Percentiles rank a stretch among this genome's conserved stretches.
Conservation (phyloP, 2,113 vertebrate genomes). For the Jaculus jaculus region DNA sequence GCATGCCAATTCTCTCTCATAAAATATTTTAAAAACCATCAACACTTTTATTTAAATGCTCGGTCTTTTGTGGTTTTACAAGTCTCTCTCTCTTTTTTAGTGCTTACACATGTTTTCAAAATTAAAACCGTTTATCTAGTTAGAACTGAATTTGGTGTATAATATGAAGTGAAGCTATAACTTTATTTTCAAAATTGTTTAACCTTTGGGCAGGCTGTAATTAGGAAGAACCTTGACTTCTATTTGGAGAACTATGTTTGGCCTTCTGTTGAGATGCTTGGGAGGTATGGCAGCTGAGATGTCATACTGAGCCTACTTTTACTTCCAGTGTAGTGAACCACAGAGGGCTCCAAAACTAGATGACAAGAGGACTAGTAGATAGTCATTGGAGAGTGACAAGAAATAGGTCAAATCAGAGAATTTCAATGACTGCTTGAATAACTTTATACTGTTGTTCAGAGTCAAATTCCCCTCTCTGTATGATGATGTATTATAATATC, state of each 20-base stretch:
- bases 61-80: slow-evolving; percentile 12
- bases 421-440: not conserved
- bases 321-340: not conserved
- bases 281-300: not conserved
- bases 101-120: not conserved
- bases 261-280: not conserved
- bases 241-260: slow-evolving; percentile 31
- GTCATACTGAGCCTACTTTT: not conserved
- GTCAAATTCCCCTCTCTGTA: not conserved
- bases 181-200: slow-evolving; percentile 16
- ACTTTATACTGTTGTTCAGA: not conserved
- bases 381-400: not conserved
- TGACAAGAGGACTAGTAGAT: not conserved
- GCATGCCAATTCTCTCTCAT: too few relatives aligned
- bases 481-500: too few relatives aligned
- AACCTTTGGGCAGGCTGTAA: not conserved
- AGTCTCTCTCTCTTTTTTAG: slow-evolving; percentile 22
- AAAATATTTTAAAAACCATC: not conserved
- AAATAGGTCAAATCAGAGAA: not conserved
- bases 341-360: not conserved
- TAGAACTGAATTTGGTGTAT: not conserved
- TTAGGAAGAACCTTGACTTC: not conserved
- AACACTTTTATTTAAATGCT: not conserved
- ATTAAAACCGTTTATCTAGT: slow-evolving; percentile 33
- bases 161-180: slow-evolving; percentile 8